Evolutionary conservation across 2,888 invertebrate genomes (phyloP).

Genomic region (Linhomoeus sp.): DNA sequence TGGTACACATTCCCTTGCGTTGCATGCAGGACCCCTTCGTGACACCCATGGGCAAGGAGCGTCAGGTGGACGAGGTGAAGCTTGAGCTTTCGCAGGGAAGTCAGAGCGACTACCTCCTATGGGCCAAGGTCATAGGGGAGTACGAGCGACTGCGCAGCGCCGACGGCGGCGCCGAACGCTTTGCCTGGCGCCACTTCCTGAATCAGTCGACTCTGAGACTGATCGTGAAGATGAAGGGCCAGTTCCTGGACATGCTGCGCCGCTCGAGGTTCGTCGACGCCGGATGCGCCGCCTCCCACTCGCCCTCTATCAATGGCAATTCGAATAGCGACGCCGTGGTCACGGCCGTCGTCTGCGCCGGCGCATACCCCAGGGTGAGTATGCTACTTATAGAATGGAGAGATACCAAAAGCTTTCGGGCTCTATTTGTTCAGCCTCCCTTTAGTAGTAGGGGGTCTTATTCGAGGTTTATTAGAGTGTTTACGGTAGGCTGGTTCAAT

Average conservation of each 20-base stretch:
- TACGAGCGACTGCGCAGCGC: slow-evolving; percentile 37
- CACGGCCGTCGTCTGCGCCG: slow-evolving; percentile 62
- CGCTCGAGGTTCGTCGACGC: slow-evolving; percentile 62
- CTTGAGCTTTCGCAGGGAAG: slow-evolving; percentile 36
- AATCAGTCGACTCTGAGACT: slow-evolving; percentile 20
- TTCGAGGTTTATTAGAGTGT: no score
- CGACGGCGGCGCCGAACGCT: slow-evolving; percentile 11
- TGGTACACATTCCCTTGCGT: no score
- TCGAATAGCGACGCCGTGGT: no score
- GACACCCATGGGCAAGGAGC: slow-evolving; percentile 49
- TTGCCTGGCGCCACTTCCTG: slow-evolving; percentile 2
- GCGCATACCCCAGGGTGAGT: slow-evolving; percentile 81
- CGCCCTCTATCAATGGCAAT: no score
- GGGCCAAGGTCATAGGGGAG: slow-evolving; percentile 23
- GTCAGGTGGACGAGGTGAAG: slow-evolving; percentile 41
- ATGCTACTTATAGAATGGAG: no score
- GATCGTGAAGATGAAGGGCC: slow-evolving; percentile 50
- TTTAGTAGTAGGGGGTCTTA: no score
- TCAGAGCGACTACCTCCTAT: slow-evolving; percentile 53
- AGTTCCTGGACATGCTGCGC: slow-evolving; percentile 50
- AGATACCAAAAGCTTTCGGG: no score
- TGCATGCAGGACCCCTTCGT: no score
- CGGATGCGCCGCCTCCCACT: no score
- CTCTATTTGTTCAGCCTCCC: no score
- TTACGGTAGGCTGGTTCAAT: no score